A percentile compares a stretch with the other conserved stretches of the same genome.
phyloP scores from a whole-genome alignment of 2,797 vertebrate genomes.

The Pangasius djambal region DNA sequence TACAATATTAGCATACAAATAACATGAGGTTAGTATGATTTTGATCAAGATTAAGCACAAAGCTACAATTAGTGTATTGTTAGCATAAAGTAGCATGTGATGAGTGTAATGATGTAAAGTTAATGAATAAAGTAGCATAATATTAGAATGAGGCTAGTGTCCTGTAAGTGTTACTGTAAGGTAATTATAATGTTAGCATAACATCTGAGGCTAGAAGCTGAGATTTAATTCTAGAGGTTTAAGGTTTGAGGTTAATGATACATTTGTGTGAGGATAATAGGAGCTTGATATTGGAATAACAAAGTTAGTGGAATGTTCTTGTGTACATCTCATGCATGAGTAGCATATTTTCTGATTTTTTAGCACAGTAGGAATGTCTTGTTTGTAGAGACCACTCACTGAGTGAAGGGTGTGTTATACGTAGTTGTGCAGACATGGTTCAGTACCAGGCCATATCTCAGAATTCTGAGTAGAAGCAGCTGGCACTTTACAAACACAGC shows the following conservation, averaged over 20 bases:
- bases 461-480: constrained; percentile 6
- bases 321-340: neutral
- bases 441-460: neutral
- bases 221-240: neutral
- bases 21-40: neutral
- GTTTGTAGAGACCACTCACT: neutral
- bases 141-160: neutral
- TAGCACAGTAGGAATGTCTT: neutral
- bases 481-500: constrained; percentile 6
- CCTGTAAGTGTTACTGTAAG: neutral
- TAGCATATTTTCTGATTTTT: neutral
- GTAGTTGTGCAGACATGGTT: neutral
- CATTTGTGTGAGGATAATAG: neutral
- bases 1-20: neutral
- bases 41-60: neutral
- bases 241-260: neutral
- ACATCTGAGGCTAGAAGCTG: neutral
- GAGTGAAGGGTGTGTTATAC: neutral
- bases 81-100: neutral
- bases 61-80: neutral
- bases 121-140: neutral
- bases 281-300: neutral
- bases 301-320: neutral
- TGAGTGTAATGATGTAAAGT: neutral
- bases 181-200: neutral